A percentile compares a stretch with the other conserved stretches of the same genome.
Conservation (phyloP, 2,888 invertebrate genomes). For the Agriopis leucophaearia region DNA sequence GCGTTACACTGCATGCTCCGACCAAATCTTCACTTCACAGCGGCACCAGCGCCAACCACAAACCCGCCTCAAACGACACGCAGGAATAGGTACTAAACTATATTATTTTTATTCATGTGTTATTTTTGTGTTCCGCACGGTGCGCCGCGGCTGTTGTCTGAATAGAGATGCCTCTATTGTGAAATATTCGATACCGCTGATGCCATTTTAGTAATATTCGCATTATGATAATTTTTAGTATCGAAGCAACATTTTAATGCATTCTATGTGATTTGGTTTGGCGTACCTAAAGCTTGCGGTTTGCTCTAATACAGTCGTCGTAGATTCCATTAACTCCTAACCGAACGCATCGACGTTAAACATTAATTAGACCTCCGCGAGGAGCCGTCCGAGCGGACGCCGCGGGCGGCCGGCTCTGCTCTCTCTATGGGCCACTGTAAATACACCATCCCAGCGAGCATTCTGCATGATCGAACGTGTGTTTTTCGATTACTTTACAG, state of each 20-base stretch:
- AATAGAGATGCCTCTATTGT: constrained; percentile 77
- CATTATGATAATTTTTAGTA: constrained; percentile 67
- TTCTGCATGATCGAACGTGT: constrained; percentile 86
- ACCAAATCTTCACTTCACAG: constrained; percentile 86
- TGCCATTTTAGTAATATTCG: constrained; percentile 69
- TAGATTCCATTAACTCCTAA: constrained; percentile 78
- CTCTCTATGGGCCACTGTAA: constrained; percentile 67
- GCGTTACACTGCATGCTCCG: constrained; percentile 96
- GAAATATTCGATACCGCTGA: constrained; percentile 70
- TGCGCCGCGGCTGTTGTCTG: constrained; percentile 77
- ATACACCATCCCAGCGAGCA: constrained; percentile 81
- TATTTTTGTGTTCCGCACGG: constrained; percentile 85
- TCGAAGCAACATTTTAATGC: constrained; percentile 85
- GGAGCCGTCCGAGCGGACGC: constrained; percentile 4
- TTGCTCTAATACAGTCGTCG: constrained; percentile 73
- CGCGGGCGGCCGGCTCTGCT: constrained; percentile 9
- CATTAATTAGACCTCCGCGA: constrained; percentile 7
- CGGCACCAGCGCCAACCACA: constrained; percentile 86
- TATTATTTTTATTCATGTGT: constrained; percentile 70
- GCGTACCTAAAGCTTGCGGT: constrained; percentile 77
- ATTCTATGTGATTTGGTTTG: constrained; percentile 77
- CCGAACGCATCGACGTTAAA: constrained; percentile 60
- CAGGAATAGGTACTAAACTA: constrained; percentile 86
- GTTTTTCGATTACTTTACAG: constrained; percentile 84
- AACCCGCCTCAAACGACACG: constrained; percentile 85